Evolutionary conservation across 2,888 invertebrate genomes (phyloP), one percentile per base, ranked within the genome.

Genomic region (Archips crataeganus): DNA sequence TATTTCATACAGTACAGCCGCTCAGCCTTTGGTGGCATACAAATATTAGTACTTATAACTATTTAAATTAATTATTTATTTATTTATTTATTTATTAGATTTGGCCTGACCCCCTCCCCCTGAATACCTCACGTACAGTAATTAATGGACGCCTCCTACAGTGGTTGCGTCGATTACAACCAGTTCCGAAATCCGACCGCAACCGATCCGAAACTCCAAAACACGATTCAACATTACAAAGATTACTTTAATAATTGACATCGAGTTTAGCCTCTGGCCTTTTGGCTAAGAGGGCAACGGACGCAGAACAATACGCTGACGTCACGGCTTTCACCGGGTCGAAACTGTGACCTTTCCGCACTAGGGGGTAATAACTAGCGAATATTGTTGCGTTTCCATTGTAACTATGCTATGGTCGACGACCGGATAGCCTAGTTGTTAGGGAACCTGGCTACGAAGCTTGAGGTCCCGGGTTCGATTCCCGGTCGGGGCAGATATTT

Each of bases 261-360:
- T 45, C 45, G 36, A 45, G 67, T 10, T 32, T 49, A 51, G 66
- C 71, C 66, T 72, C 54, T 63, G 68, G 47, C 62, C 71, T 23
- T 42, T 63, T 70, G 64, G 54, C 45, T 63, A 63, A 63, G 54
- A 62, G 62, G 51, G 42, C 70, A 51, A 63, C 54, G 54, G 32
- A 51, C 42, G 61, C 36, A n/a, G 36, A 57, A 68, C 64, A 61
- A 66, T 45, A 49, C n/a, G 32, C 6, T 74, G 74, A 70, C 70
- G 74, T 74, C 74, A 74, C 42, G 61, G 73, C 77, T 76, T 76
- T 77, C 74, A 71, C 70, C 74, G 57, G 62, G 70, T 70, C 71
- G 74, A 77, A 78, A 77, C 75, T 60, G 72, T 68, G 77, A 77
- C 77, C 77, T 71, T 72, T 75, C 47, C 74, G 71, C 76, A 36